Base-by-base conservation (phyloP, 2,797 vertebrate species). In the Cyprinella venusta region DNA sequence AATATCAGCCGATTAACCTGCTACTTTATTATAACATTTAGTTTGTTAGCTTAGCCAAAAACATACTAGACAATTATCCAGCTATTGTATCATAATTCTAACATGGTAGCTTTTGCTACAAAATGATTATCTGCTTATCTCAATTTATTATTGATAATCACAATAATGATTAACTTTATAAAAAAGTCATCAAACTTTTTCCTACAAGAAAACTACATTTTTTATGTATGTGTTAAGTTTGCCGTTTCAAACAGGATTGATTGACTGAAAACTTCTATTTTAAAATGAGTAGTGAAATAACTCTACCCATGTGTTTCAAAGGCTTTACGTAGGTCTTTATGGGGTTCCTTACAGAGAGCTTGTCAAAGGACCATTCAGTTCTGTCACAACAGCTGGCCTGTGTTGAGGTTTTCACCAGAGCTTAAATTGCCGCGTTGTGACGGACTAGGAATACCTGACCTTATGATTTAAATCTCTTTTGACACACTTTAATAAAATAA, bases 341-440 rank as follows among this genome's bases (percentile, higher is more conserved):
- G 76, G 19, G 67, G 24, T 48, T 72, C 67, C 67, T 65, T 24
- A 65, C 26, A 65, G 76, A 65, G 30, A 10, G 42, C 77, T 45
- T 80, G 70, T 83, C 50, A 87, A 68, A 80, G 64, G 65, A 36
- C 71, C 72, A 72, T 86, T 86, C 81, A 84, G 70, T 21, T 45
- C 8, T 8, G 64, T 69, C 76, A 76, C 76, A 86, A 75, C 69
- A 68, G 45, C 38, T 54, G 45, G 42, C 42, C 26, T 77, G 71
- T 80, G 65, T 70, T 33, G 40, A 79, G 15, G 21, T 13, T 56
- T 64, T 56, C 45, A 56, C 13, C 26, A 33, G 68, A 36, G 38
- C 63, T 72, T 5, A 33, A 50, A 36, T 45, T 59, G 79, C 10
- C 1, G 5, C 48, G 10, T 48, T 63, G 40, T 71, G 40, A 42